Percentiles rank a stretch among this genome's conserved stretches.
These are phyloP conservation scores for Lasioglossum baleicum DNA, from an alignment of 1,140 invertebrate species.

Conservation along the genomic window DNA sequence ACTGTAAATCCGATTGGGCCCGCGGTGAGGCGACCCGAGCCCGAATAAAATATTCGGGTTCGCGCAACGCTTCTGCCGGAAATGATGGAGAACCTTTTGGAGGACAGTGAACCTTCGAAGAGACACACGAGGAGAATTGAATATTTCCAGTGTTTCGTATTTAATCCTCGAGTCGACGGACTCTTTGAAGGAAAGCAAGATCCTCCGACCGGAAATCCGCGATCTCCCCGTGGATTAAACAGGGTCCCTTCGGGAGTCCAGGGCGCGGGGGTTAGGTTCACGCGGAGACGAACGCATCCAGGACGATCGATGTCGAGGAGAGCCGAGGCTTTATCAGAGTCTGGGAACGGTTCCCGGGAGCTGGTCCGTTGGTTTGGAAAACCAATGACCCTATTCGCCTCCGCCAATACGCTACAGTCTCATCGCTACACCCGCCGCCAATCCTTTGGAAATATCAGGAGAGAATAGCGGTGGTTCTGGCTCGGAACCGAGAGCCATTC, in stretches of 20 bases:
- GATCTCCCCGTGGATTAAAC: too few species aligned
- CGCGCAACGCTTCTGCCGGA: too few species aligned
- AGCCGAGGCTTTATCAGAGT: slow-evolving; percentile 27
- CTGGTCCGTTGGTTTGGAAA: slow-evolving; percentile 47
- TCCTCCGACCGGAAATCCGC: too few species aligned
- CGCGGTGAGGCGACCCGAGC: too few species aligned
- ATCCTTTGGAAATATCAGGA: slow-evolving; percentile 36
- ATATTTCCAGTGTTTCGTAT: too few species aligned
- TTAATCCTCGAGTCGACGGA: too few species aligned
- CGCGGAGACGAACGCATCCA: slow-evolving; percentile 20
- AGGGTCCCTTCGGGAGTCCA: background rate
- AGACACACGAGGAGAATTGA: too few species aligned
- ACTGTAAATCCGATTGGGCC: too few species aligned
- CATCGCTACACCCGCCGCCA: slow-evolving; percentile 1
- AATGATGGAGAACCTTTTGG: too few species aligned
- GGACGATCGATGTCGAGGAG: slow-evolving; percentile 29
- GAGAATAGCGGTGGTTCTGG: background rate
- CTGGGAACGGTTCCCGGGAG: slow-evolving; percentile 39
- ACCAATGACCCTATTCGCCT: slow-evolving; percentile 59
- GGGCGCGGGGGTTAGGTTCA: background rate
- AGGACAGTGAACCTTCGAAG: too few species aligned
- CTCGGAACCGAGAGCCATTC: background rate
- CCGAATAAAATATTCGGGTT: too few species aligned
- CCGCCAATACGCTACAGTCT: slow-evolving; percentile 16
- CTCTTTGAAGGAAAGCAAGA: too few species aligned